A percentile compares a stretch with the other conserved stretches of the same genome.
phyloP scores from a whole-genome alignment of 1,140 invertebrate species.

The Listronotus bonariensis region DNA sequence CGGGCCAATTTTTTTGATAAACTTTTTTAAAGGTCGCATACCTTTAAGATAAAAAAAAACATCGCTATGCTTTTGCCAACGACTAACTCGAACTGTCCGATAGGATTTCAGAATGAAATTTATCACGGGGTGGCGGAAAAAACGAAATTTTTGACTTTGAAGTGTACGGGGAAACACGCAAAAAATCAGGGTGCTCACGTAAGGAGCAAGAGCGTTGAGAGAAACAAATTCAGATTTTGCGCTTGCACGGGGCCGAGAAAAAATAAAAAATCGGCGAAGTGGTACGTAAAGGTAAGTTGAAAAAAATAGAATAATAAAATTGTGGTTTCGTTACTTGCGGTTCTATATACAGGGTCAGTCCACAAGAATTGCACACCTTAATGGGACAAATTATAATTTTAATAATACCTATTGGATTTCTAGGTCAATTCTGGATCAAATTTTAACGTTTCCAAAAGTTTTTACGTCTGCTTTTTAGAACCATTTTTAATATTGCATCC shows the following conservation, averaged over 20 bases:
- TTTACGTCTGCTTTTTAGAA: too few relatives aligned
- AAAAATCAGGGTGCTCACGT: conserved; percentile 29
- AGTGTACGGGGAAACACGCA: conserved; percentile 44
- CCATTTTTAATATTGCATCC: too few relatives aligned
- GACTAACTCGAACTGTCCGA: conserved; percentile 43
- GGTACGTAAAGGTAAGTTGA: conserved; percentile 58
- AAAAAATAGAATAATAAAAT: background rate
- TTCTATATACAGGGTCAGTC: too few relatives aligned
- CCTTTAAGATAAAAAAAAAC: background rate
- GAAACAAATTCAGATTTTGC: conserved; percentile 48
- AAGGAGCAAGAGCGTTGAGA: conserved; percentile 40
- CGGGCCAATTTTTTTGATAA: background rate
- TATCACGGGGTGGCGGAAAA: conserved; percentile 53
- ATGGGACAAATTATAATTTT: too few relatives aligned
- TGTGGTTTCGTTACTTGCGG: too few relatives aligned
- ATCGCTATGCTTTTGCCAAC: conserved; percentile 47
- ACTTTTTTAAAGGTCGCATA: background rate
- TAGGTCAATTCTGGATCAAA: too few relatives aligned
- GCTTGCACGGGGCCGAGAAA: conserved; percentile 48
- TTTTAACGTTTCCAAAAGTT: too few relatives aligned
- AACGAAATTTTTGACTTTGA: conserved; percentile 54
- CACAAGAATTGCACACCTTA: too few relatives aligned
- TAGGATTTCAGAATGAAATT: conserved; percentile 50
- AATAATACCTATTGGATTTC: too few relatives aligned
- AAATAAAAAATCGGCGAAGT: conserved; percentile 52